Evolutionary conservation across 2,888 invertebrate genomes (phyloP).

Genomic region (Parelbella ahira): DNA sequence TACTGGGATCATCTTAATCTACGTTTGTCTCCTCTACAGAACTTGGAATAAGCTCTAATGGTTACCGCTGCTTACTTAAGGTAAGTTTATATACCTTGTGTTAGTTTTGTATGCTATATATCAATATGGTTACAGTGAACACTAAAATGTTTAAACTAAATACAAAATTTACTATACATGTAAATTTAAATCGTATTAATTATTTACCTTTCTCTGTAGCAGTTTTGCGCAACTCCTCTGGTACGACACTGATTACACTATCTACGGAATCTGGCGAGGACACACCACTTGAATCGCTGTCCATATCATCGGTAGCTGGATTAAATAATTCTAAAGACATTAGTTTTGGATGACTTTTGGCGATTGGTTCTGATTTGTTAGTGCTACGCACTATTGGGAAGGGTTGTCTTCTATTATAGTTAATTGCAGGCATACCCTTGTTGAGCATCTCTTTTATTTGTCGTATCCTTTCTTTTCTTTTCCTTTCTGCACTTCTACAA

Average conservation of each 20-base stretch:
- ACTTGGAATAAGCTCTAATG: too few species aligned
- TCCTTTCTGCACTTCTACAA: conserved; percentile 71
- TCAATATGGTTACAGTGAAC: too few species aligned
- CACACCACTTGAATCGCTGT: conserved; percentile 93
- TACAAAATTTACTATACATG: too few species aligned
- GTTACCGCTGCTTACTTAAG: too few species aligned
- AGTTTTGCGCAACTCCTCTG: conserved; percentile 59
- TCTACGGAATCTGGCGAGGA: conserved; percentile 93
- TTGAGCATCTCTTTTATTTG: conserved; percentile 86
- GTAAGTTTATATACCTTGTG: too few species aligned
- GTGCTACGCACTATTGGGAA: conserved; percentile 87
- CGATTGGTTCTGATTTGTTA: conserved; percentile 81
- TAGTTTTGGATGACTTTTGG: conserved; percentile 81
- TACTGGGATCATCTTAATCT: too few species aligned
- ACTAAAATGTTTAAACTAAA: too few species aligned
- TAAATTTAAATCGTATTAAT: too few species aligned
- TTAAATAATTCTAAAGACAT: conserved; percentile 92
- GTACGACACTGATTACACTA: conserved; percentile 90
- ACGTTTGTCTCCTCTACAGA: too few species aligned
- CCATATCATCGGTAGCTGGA: conserved; percentile 94
- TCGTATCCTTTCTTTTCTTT: conserved; percentile 82
- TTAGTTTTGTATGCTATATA: too few species aligned
- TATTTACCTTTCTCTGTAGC: too few species aligned
- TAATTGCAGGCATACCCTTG: conserved; percentile 84
- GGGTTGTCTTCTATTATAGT: conserved; percentile 67